phyloP scores from a whole-genome alignment of 2,797 vertebrate species.

The Clamator glandarius region DNA sequence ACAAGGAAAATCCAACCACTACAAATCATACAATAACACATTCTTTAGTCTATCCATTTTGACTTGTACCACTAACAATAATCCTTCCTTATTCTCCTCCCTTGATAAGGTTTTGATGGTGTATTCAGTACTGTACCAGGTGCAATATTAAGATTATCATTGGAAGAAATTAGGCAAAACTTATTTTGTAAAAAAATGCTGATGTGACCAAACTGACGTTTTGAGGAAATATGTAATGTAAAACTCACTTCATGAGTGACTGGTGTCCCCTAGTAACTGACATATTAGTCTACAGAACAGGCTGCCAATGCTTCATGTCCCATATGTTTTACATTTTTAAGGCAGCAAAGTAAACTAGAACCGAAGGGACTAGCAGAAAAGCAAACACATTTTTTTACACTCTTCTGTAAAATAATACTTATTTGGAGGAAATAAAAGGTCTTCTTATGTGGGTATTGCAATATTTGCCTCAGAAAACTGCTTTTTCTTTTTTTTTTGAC shows the following conservation, averaged over 20 bases:
- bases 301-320: too few relatives aligned
- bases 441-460: not conserved
- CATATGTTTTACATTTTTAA: not conserved
- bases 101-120: not conserved
- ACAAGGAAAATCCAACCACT: not conserved
- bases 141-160: not conserved
- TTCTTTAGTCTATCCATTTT: not conserved
- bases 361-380: not conserved
- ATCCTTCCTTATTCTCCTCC: accelerated
- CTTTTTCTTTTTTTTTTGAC: not conserved
- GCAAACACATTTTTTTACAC: not conserved
- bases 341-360: not conserved
- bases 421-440: not conserved
- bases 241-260: too few relatives aligned
- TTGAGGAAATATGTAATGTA: not conserved
- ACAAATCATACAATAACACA: not conserved
- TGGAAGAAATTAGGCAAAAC: not conserved
- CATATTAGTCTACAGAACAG: too few relatives aligned
- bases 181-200: not conserved
- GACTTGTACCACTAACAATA: not conserved
- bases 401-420: not conserved
- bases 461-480: not conserved
- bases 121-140: not conserved
- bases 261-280: too few relatives aligned
- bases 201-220: not conserved